Evolutionary conservation across 1,140 invertebrate species (phyloP).

Genomic region (Lasioglossum baleicum): DNA sequence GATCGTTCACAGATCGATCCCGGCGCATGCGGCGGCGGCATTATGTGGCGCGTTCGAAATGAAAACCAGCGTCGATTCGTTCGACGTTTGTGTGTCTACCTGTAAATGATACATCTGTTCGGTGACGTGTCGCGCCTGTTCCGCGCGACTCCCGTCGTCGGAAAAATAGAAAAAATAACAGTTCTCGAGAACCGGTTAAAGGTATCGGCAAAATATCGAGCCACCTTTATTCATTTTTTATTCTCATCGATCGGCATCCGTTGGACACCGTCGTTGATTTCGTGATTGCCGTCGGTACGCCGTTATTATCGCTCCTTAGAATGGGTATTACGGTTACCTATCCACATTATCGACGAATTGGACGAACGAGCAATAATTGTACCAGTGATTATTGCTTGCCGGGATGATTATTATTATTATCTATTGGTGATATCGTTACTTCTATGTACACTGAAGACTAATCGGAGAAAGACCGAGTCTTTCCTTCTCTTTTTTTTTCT

Average conservation of each 20-base stretch:
- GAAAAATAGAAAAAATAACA: conserved; percentile 3
- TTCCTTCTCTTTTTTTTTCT: background rate
- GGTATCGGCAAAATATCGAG: conserved; percentile 52
- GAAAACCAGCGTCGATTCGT: conserved; percentile 25
- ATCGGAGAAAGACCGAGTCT: conserved; percentile 22
- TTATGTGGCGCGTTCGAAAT: background rate
- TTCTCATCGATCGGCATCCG: conserved; percentile 16
- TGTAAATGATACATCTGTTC: conserved; percentile 10
- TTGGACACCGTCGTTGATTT: conserved; percentile 25
- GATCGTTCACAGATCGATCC: too few species aligned
- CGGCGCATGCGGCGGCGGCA: too few species aligned
- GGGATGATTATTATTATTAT: conserved; percentile 29
- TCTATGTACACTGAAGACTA: conserved; percentile 39
- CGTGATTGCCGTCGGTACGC: conserved; percentile 42
- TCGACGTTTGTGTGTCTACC: conserved; percentile 7
- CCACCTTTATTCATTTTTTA: conserved; percentile 37
- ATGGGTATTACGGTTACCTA: conserved; percentile 27
- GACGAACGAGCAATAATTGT: conserved; percentile 46
- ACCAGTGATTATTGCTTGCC: conserved; percentile 42
- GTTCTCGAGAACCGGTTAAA: conserved; percentile 13
- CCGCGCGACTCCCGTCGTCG: too few species aligned
- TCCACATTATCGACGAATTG: conserved; percentile 48
- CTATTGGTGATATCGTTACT: conserved; percentile 43
- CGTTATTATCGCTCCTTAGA: conserved; percentile 50
- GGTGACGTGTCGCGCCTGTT: too few species aligned